Evolutionary conservation across 1,140 invertebrate genomes (phyloP), one percentile per base, ranked within the genome.

Genomic region (Pachypeltis micranthus): DNA sequence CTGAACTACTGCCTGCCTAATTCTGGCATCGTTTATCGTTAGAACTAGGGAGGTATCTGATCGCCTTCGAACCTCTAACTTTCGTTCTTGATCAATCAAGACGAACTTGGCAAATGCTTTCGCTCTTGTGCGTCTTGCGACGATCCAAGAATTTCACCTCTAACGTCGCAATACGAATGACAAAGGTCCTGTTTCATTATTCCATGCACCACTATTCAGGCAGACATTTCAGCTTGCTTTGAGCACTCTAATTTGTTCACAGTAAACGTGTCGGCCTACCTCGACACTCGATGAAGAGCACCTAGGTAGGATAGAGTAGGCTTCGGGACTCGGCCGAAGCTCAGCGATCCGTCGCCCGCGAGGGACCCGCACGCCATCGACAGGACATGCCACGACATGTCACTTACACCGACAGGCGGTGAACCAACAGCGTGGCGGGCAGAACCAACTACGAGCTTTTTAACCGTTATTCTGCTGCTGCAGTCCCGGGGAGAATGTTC

Each of bases 221-320:
- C 81, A 67, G 72, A 72, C n/a, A 59, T 75, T 74, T 74, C 74
- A 75, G 82, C 85, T 81, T 83, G 85, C 83, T 84, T 87, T 84
- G 77, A 87, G 81, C 85, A 85, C 83, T 85, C 82, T 86, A 85
- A 87, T 87, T 87, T 87, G 77, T 86, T 88, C 84, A 88, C 88
- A 81, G 80, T 83, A 83, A 83, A 81, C 76, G 79, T 81, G 79
- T 81, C 79, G 63, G 66, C 60, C 63, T 59, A 57, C 66, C 60
- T 61, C 65, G 56, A 65, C 65, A 66, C 65, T 66, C 65, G 54
- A 39, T 66, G 2, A 66, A 66, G 62, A 66, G 65, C 65, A 64
- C 62, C 59, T 57, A 44, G 63, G 62, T 59, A 61, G 62, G 60
- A 66, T 63, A 60, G 59, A 55, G 54, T 39, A 61, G 47, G 59